These are phyloP conservation scores for Alligator mississippiensis DNA, from an alignment of 2,113 vertebrate species.

Conservation along the genomic window DNA sequence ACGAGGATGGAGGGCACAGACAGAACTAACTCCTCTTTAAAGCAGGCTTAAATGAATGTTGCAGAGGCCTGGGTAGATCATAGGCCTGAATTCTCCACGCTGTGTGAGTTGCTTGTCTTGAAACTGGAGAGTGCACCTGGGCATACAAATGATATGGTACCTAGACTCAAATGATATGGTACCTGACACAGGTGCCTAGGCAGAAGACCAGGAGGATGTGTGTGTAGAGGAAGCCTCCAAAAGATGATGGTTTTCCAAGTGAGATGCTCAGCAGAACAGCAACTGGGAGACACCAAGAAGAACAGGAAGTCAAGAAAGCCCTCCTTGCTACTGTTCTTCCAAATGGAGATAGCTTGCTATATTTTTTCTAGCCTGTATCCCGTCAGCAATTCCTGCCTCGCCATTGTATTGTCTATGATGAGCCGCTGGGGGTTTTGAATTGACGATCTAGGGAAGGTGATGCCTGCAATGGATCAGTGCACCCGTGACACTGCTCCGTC, in stretches of 20 bases:
- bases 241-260: background rate
- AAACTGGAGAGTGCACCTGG: no score
- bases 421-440: slow-evolving; percentile 58
- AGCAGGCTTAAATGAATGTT: background rate
- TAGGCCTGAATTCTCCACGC: no score
- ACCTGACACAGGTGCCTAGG: no score
- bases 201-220: no score
- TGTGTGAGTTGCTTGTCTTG: no score
- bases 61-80: no score
- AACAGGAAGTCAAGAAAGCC: slow-evolving; percentile 27
- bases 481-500: slow-evolving; percentile 73
- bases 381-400: background rate
- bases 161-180: no score
- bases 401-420: slow-evolving; percentile 34
- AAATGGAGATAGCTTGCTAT: background rate
- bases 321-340: slow-evolving; percentile 18
- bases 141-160: no score
- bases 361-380: slow-evolving; percentile 5
- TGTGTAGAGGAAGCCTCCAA: background rate
- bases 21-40: background rate
- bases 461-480: slow-evolving; percentile 71
- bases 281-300: background rate
- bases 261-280: background rate
- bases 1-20: background rate
- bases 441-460: slow-evolving; percentile 59